Conservation (phyloP, 2,888 invertebrate species). For the Theodoxus fluviatilis region DNA sequence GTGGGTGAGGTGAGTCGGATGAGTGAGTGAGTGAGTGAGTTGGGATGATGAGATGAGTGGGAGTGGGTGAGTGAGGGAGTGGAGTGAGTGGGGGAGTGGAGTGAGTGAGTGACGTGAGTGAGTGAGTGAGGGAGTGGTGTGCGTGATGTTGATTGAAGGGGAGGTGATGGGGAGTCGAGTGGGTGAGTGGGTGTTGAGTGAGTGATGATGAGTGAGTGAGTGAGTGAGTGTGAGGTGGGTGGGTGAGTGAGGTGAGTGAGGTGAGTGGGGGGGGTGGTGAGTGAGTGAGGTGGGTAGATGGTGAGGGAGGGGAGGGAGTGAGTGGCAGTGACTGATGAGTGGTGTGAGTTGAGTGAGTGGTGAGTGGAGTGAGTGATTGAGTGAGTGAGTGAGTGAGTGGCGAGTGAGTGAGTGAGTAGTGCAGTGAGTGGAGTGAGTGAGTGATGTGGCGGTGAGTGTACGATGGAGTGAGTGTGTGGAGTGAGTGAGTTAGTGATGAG, state of each 20-base stretch:
- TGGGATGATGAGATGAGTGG: not conserved
- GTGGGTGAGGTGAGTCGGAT: too few species aligned
- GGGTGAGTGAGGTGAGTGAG: not conserved
- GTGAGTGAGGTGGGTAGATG: too few species aligned
- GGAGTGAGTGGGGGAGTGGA: too few species aligned
- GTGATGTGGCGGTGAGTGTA: too few species aligned
- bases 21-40: not conserved
- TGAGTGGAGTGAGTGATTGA: not conserved
- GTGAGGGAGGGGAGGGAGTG: too few species aligned
- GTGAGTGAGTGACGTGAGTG: too few species aligned
- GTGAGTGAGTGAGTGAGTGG: not conserved
- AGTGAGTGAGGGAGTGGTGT: too few species aligned
- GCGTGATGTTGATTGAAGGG: too few species aligned
- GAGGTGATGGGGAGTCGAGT: not conserved
- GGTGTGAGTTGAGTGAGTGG: not conserved
- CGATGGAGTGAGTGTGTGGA: not conserved
- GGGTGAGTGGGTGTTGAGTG: not conserved
- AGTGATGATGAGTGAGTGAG: not conserved
- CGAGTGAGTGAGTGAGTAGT: conserved; percentile 14
- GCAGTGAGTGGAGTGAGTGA: not conserved
- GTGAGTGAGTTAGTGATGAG: not conserved
- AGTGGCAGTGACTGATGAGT: conserved; percentile 1
- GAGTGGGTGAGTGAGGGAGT: too few species aligned
- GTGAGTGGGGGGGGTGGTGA: too few species aligned
- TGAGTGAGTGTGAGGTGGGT: not conserved